A percentile compares a stretch with the other conserved stretches of the same genome.
phyloP scores from a whole-genome alignment of 1,140 invertebrate species.

The Conus ventricosus region DNA sequence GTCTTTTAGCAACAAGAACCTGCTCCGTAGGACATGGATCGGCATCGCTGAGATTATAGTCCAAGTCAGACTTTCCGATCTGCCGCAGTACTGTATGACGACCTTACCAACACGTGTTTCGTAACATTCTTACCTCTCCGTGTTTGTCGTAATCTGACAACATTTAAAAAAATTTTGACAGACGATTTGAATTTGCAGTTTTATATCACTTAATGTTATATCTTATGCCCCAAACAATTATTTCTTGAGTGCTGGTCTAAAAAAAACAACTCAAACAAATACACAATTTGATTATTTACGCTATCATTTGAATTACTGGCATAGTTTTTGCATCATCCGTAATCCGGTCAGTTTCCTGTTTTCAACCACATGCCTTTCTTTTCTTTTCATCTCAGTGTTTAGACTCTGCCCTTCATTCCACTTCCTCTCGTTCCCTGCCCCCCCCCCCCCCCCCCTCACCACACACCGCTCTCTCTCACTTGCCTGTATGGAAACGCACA shows the following conservation, averaged over 20 bases:
- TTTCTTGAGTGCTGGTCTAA: too few relatives aligned
- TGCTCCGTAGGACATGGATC: neutral
- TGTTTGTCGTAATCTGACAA: neutral
- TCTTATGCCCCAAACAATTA: too few relatives aligned
- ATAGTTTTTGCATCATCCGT: neutral
- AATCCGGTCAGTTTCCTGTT: neutral
- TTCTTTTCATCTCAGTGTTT: neutral
- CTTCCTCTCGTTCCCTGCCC: neutral
- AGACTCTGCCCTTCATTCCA: neutral
- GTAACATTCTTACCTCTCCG: neutral
- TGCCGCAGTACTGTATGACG: too few relatives aligned
- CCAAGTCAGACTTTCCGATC: too few relatives aligned
- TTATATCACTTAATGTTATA: too few relatives aligned
- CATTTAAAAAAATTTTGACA: too few relatives aligned
- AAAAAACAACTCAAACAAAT: too few relatives aligned
- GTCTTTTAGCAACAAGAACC: too few relatives aligned
- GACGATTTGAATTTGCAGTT: too few relatives aligned
- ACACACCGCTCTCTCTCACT: too few relatives aligned
- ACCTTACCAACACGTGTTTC: neutral
- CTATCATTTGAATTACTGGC: too few relatives aligned
- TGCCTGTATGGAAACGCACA: neutral
- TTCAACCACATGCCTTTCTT: neutral
- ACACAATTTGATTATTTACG: too few relatives aligned
- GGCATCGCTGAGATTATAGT: neutral
- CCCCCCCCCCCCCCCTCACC: neutral